phyloP scores from a whole-genome alignment of 2,113 vertebrate species.

The Acanthochromis polyacanthus region DNA sequence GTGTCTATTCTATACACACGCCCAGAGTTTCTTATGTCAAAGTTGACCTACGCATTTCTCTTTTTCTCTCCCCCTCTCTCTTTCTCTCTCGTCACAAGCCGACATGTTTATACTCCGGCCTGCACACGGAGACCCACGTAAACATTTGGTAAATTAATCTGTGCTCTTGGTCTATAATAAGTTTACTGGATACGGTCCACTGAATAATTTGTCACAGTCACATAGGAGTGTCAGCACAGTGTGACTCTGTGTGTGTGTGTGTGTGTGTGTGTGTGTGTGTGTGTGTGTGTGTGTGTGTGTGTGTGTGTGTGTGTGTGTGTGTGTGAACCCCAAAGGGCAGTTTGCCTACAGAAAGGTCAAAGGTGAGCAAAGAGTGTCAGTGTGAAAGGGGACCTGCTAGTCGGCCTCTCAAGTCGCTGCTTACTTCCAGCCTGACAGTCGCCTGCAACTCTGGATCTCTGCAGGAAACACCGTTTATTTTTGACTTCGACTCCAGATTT shows the following conservation, averaged over 20 bases:
- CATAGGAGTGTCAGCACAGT: constrained; percentile 44
- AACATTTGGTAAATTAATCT: constrained; percentile 78
- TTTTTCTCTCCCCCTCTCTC: not conserved
- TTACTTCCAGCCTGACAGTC: constrained; percentile 63
- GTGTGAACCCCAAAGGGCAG: constrained; percentile 61
- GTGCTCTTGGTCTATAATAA: constrained; percentile 74
- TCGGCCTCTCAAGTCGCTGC: constrained; percentile 62
- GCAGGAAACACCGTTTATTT: not conserved
- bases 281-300: constrained; percentile 28
- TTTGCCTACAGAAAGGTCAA: constrained; percentile 81
- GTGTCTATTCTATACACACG: constrained; percentile 66
- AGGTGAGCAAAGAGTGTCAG: constrained; percentile 78
- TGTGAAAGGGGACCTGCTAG: constrained; percentile 77
- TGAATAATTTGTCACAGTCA: constrained; percentile 60
- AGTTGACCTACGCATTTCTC: constrained; percentile 56
- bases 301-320: constrained; percentile 23
- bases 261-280: constrained; percentile 40
- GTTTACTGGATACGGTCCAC: constrained; percentile 66
- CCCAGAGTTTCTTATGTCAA: constrained; percentile 57
- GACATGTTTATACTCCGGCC: constrained; percentile 42
- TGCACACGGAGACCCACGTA: constrained; percentile 34
- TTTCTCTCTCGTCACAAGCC: constrained; percentile 15
- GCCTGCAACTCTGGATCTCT: constrained; percentile 14
- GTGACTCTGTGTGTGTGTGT: constrained; percentile 25
- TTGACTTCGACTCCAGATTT: not conserved